These are phyloP conservation scores for Imbricaverruca yamaguchii DNA, from an alignment of 2,888 invertebrate genomes.

Conservation along the genomic window DNA sequence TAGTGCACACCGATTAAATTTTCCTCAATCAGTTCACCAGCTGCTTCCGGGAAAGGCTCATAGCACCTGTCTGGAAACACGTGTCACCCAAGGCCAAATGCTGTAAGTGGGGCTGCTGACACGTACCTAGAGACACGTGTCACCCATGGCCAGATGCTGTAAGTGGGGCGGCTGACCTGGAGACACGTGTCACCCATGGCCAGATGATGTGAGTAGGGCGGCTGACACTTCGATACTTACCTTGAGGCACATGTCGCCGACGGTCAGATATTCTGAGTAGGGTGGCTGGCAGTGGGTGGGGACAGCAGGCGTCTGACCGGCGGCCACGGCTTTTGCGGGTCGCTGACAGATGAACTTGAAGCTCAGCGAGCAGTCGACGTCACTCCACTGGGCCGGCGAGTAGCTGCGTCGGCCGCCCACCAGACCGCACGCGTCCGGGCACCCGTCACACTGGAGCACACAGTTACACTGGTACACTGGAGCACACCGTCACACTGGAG, in stretches of 20 bases:
- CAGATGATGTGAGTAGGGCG: no score
- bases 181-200: no score
- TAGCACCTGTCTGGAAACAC: no score
- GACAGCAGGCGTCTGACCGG: not conserved
- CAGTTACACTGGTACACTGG: not conserved
- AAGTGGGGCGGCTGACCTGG: no score
- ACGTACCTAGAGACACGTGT: no score
- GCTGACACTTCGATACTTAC: not conserved
- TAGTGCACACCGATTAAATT: no score
- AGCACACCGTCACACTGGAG: not conserved
- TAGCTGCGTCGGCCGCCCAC: not conserved
- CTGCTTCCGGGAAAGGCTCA: no score
- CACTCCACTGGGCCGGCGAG: not conserved
- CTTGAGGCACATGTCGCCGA: not conserved
- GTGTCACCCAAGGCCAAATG: no score
- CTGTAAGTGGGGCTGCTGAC: no score
- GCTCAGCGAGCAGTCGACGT: not conserved
- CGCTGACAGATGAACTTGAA: slow-evolving; percentile 1
- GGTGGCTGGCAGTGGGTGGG: not conserved
- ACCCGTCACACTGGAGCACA: not conserved
- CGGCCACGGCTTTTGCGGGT: not conserved
- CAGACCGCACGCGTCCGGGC: slow-evolving; percentile 1
- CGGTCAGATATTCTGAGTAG: no score
- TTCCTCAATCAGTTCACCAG: no score
- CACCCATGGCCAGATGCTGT: no score